Evolutionary conservation across 1,140 invertebrate species (phyloP).

Genomic region (Drosophila quadrilineata): DNA sequence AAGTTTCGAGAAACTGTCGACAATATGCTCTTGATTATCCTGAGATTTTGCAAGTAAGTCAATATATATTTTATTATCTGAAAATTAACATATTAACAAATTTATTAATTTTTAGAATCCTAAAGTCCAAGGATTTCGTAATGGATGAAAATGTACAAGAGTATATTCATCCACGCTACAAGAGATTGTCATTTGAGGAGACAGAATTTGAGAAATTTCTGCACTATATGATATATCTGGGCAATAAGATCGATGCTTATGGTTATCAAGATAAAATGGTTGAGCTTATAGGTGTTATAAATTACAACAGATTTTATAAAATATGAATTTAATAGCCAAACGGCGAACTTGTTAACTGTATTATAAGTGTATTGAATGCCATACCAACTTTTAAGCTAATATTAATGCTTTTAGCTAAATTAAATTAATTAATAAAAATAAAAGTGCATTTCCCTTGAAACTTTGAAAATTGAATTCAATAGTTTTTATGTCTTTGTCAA

Average conservation of each 20-base stretch:
- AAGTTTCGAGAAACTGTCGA: conserved; percentile 85
- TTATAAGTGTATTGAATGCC: too few species aligned
- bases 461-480: neutral
- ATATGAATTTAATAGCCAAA: conserved; percentile 34
- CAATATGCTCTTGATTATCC: conserved; percentile 86
- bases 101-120: conserved; percentile 38
- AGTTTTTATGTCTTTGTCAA: neutral
- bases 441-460: neutral
- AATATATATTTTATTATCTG: neutral
- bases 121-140: conserved; percentile 58
- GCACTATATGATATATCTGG: conserved; percentile 72
- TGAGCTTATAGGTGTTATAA: conserved; percentile 73
- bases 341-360: too few species aligned
- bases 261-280: conserved; percentile 78
- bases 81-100: neutral
- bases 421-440: conserved; percentile 1
- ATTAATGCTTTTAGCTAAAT: neutral
- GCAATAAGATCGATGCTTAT: conserved; percentile 66
- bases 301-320: conserved; percentile 75
- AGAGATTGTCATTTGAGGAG: conserved; percentile 64
- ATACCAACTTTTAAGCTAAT: too few species aligned
- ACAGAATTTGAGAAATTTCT: conserved; percentile 75
- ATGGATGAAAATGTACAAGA: conserved; percentile 41
- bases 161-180: conserved; percentile 65
- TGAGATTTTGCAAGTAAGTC: conserved; percentile 86